Evolutionary conservation across 2,797 vertebrate genomes (phyloP), one percentile per base, ranked within the genome.

Genomic region (Semaprochilodus insignis): DNA sequence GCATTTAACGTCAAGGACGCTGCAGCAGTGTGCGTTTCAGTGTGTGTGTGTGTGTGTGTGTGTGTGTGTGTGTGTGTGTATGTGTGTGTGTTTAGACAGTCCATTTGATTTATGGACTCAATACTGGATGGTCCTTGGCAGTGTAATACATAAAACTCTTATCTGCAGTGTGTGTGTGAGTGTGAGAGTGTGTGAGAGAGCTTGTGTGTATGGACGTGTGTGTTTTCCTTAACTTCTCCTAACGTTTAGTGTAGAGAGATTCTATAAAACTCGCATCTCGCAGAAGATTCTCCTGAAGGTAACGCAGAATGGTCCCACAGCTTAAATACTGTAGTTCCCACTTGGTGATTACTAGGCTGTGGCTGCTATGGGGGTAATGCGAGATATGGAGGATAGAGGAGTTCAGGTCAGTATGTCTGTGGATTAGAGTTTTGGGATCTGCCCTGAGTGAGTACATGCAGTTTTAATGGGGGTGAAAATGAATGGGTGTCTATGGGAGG

Each of bases 61-160:
- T 82, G 86, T 87, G 83, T 21, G 60, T 44, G 62, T 70, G 78
- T 72, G 60, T 54, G 62, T 75, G 80, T 80, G 74, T 71, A 59
- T 66, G 40, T 74, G 80, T 90, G 78, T 82, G 86, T 87, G 83
- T 80, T 25, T 55, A 51, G 0, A 62, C 62, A 69, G 85, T 83
- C 81, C 19, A 51, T 80, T 85, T 94, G 94, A 95, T 94, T 95
- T 93, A 95, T 92, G 91, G 83, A 77, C 69, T 88, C 84, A 73
- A 88, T 40, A 73, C 83, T 81, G 86, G 88, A 89, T 34, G 83
- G 88, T 66, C 88, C 87, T 90, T 90, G 87, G 91, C 89, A 78
- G 91, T 84, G 90, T 89, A 92, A 93, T 94, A 90, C 89, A 91
- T 93, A 94, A 91, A 90, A 88, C 88, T 88, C 92, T 93, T 93